phyloP scores from a whole-genome alignment of 2,797 vertebrate species.

The Poecilia picta region DNA sequence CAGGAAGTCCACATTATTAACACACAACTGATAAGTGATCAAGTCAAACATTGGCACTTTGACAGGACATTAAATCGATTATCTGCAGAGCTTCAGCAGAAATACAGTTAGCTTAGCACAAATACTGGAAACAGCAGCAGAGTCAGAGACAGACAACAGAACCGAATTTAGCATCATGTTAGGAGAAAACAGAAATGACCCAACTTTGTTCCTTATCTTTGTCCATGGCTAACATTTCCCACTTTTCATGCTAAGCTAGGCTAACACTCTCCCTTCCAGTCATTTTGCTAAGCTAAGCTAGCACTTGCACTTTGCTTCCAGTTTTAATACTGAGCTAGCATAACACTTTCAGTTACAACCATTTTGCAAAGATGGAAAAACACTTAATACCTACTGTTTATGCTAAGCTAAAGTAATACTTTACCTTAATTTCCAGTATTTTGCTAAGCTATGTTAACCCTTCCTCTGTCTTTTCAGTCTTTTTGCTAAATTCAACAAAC shows the following conservation, averaged over 20 bases:
- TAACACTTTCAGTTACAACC: background rate
- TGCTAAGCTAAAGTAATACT: background rate
- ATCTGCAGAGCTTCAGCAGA: background rate
- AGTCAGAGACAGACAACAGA: background rate
- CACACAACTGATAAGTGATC: background rate
- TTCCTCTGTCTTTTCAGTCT: background rate
- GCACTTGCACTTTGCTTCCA: background rate
- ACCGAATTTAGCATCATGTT: background rate
- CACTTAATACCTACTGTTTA: background rate
- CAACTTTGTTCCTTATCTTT: background rate
- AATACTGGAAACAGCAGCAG: background rate
- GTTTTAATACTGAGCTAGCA: background rate
- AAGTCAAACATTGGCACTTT: background rate
- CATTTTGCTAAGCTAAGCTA: background rate
- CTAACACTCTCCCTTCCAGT: background rate
- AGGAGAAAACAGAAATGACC: background rate
- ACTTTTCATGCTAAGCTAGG: background rate
- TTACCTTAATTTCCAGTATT: background rate
- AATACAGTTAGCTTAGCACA: constrained; percentile 15
- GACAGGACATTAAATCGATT: background rate
- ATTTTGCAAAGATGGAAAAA: too few relatives aligned
- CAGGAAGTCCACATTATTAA: constrained; percentile 6
- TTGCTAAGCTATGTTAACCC: background rate
- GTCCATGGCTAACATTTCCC: background rate
- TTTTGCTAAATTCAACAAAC: background rate